phyloP scores from a whole-genome alignment of 2,888 invertebrate species.

The Lepetodrilus schrolli region DNA sequence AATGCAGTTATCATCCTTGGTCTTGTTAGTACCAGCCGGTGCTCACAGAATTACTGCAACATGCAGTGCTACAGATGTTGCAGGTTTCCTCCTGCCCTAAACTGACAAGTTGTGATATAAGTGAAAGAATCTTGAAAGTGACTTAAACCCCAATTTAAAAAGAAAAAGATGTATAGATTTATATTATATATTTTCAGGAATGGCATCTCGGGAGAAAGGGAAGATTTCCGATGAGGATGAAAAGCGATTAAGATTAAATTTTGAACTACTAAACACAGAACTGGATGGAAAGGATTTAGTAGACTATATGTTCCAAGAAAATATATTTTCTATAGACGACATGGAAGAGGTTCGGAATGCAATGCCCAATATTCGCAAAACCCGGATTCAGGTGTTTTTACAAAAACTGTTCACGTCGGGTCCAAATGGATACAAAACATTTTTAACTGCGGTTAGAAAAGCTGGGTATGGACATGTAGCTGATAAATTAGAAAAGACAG shows the following conservation, averaged over 20 bases:
- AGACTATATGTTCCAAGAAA: constrained; percentile 15
- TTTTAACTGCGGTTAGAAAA: constrained; percentile 10
- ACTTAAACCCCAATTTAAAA: too few relatives aligned
- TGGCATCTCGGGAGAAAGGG: constrained; percentile 9
- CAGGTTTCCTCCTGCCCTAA: too few relatives aligned
- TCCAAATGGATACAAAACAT: constrained; percentile 22
- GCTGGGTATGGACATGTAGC: constrained; percentile 26
- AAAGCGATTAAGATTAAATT: constrained; percentile 15
- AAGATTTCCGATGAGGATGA: constrained; percentile 18
- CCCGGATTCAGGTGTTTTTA: not conserved
- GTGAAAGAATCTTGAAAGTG: too few relatives aligned
- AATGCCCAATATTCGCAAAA: constrained; percentile 17
- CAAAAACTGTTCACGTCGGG: constrained; percentile 25
- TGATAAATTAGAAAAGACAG: constrained; percentile 2
- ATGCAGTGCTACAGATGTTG: too few relatives aligned
- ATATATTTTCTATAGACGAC: constrained; percentile 25
- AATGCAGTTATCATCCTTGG: too few relatives aligned
- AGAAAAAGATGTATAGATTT: not conserved
- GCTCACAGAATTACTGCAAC: too few relatives aligned
- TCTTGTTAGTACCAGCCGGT: too few relatives aligned
- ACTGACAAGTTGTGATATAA: too few relatives aligned
- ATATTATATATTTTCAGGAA: not conserved
- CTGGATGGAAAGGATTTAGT: constrained; percentile 24
- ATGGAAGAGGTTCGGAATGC: constrained; percentile 28
- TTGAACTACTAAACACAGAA: not conserved